Evolutionary conservation across 2,797 vertebrate species (phyloP).

Genomic region (Alectoris magna): DNA sequence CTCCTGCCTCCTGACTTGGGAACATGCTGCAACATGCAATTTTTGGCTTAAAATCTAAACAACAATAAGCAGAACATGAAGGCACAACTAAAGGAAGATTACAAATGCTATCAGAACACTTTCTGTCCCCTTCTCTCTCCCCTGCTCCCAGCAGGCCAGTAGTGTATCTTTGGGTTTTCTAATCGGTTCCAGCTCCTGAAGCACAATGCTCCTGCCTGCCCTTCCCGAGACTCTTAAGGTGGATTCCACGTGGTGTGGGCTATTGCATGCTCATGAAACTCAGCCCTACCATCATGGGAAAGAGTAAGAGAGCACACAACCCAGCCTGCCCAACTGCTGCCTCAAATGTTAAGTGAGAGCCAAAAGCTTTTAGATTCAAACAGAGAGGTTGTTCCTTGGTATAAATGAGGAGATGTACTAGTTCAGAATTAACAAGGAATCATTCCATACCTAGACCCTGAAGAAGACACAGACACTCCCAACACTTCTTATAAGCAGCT

Average conservation of each 20-base stretch:
- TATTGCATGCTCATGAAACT: background rate
- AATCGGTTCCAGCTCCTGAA: background rate
- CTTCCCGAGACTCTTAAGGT: background rate
- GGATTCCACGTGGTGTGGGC: background rate
- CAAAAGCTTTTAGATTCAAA: background rate
- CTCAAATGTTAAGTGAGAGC: background rate
- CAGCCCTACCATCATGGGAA: fast-evolving
- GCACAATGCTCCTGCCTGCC: background rate
- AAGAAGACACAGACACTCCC: background rate
- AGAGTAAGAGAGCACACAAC: background rate
- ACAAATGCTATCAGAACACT: background rate
- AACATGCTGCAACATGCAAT: fast-evolving
- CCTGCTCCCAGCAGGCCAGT: too few relatives aligned
- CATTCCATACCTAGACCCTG: background rate
- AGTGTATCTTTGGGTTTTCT: background rate
- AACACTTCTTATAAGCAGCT: background rate
- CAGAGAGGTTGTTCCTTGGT: fast-evolving
- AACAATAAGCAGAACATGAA: background rate
- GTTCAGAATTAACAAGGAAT: background rate
- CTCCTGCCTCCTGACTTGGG: background rate
- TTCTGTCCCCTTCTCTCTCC: fast-evolving
- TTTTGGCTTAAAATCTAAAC: background rate
- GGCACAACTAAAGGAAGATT: background rate
- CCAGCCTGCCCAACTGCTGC: background rate
- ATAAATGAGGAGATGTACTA: background rate